Evolutionary conservation across 2,888 invertebrate species (phyloP).

Genomic region (Eilema griseolum): DNA sequence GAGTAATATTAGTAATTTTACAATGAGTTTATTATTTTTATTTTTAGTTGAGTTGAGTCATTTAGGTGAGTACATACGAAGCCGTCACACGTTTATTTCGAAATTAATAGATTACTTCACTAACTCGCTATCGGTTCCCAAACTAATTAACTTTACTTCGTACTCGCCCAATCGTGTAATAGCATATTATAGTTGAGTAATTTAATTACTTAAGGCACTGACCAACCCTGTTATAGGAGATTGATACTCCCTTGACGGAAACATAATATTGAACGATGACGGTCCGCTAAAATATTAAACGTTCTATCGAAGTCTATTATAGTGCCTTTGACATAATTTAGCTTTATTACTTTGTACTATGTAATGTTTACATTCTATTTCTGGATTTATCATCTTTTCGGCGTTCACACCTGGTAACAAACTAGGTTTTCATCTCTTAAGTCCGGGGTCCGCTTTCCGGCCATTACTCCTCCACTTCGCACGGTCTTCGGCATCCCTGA

Average conservation of each 20-base stretch:
- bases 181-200: background rate
- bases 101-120: background rate
- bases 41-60: too few species aligned
- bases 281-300: conserved; percentile 2
- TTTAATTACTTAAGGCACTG: conserved; percentile 3
- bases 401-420: background rate
- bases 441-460: background rate
- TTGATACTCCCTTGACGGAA: background rate
- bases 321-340: background rate
- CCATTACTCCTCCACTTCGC: too few species aligned
- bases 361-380: background rate
- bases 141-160: background rate
- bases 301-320: background rate
- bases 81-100: background rate
- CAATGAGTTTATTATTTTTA: too few species aligned
- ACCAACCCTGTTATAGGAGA: background rate
- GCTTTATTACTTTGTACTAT: background rate
- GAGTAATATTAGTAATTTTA: too few species aligned
- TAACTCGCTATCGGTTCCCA: background rate
- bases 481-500: too few species aligned
- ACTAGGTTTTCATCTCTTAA: background rate
- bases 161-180: background rate
- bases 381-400: background rate
- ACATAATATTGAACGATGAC: background rate
- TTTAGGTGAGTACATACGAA: background rate